These are phyloP conservation scores for Liasis olivaceus DNA, from an alignment of 2,797 vertebrate species.

Conservation along the genomic window DNA sequence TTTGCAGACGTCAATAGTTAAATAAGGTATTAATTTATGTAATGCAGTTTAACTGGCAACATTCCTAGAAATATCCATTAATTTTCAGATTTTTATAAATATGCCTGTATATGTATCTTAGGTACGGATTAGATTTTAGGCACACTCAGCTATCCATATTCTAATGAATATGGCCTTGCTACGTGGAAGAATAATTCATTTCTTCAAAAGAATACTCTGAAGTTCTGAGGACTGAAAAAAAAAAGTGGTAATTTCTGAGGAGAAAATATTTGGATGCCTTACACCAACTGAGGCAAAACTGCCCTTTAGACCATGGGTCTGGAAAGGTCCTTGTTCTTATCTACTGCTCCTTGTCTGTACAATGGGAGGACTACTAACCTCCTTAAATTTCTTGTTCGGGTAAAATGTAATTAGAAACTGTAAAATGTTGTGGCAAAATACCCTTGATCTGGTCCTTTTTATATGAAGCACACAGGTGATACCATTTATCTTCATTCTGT, in stretches of 20 bases:
- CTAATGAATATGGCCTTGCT: not conserved
- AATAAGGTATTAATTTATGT: not conserved
- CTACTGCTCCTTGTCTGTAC: not conserved
- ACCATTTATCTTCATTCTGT: slow-evolving; percentile 56
- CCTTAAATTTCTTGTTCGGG: not conserved
- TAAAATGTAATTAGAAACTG: not conserved
- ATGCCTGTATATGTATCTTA: not conserved
- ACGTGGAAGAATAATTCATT: not conserved
- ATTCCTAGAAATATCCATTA: not conserved
- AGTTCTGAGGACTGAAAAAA: slow-evolving; percentile 2
- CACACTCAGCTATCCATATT: not conserved
- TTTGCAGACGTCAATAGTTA: not conserved
- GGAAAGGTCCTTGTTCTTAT: not conserved
- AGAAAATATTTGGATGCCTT: not conserved
- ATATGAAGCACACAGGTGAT: slow-evolving; percentile 31
- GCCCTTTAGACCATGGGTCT: not conserved
- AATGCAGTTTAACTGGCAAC: not conserved
- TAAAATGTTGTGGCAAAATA: not conserved
- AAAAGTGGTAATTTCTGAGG: not conserved
- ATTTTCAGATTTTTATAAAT: not conserved
- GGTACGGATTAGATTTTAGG: not conserved
- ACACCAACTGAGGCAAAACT: not conserved
- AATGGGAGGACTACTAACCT: not conserved
- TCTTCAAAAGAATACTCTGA: not conserved
- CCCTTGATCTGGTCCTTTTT: slow-evolving; percentile 44